A percentile compares a stretch with the other conserved stretches of the same genome.
These are phyloP conservation scores for Ametastegia equiseti DNA, from an alignment of 2,888 invertebrate species.

Conservation along the genomic window DNA sequence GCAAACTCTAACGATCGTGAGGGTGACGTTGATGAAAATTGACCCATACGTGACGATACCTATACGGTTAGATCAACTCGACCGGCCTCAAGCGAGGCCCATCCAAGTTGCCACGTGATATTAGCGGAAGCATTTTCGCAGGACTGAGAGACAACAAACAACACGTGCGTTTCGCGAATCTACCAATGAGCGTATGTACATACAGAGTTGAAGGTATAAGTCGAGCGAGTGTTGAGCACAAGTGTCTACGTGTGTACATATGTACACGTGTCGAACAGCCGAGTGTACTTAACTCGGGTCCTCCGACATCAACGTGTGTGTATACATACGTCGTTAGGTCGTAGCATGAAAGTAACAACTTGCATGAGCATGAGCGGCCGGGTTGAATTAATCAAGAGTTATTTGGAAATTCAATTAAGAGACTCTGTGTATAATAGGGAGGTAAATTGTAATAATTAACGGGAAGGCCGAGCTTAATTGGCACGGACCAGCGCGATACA, in stretches of 20 bases:
- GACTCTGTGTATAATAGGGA: constrained; percentile 47
- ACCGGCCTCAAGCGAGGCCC: background rate
- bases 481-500: constrained; percentile 40
- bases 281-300: constrained; percentile 40
- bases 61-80: background rate
- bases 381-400: constrained; percentile 48
- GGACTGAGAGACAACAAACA: constrained; percentile 13
- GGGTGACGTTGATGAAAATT: background rate
- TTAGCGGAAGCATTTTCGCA: constrained; percentile 32
- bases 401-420: constrained; percentile 48
- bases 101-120: constrained; percentile 11
- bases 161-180: constrained; percentile 23
- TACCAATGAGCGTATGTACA: background rate
- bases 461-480: constrained; percentile 47
- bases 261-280: constrained; percentile 42
- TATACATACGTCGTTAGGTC: constrained; percentile 41
- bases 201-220: background rate
- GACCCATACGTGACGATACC: background rate
- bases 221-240: background rate
- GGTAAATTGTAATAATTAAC: constrained; percentile 49
- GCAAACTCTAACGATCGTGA: background rate
- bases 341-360: constrained; percentile 47
- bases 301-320: constrained; percentile 31
- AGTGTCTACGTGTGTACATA: constrained; percentile 6
- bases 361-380: constrained; percentile 43